phyloP scores from a whole-genome alignment of 2,888 invertebrate species.

The Cancer borealis region DNA sequence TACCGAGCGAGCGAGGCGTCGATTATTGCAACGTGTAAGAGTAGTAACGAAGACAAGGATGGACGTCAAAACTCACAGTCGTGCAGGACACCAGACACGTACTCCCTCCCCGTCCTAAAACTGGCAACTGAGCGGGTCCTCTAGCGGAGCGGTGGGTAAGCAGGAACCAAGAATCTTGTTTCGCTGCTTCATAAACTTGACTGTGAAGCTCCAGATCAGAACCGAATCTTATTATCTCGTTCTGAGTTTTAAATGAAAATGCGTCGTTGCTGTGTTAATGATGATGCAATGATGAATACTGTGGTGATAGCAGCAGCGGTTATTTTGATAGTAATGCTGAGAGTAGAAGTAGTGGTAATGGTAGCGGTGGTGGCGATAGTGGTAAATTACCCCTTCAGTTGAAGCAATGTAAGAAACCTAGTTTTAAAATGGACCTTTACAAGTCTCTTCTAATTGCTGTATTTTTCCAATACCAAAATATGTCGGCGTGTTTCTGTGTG shows the following conservation, averaged over 20 bases:
- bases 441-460: neutral
- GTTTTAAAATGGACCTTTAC: neutral
- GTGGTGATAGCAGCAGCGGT: neutral
- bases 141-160: too few relatives aligned
- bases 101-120: too few relatives aligned
- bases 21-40: too few relatives aligned
- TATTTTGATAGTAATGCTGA: neutral
- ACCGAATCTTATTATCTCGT: neutral
- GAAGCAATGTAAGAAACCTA: neutral
- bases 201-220: neutral
- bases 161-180: neutral
- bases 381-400: neutral
- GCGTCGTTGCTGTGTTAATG: too few relatives aligned
- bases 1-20: too few relatives aligned
- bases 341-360: too few relatives aligned
- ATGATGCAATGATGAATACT: neutral
- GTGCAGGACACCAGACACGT: too few relatives aligned
- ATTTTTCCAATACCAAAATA: neutral
- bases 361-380: too few relatives aligned
- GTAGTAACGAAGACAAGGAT: too few relatives aligned
- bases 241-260: neutral
- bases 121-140: too few relatives aligned
- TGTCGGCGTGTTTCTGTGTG: neutral
- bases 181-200: conserved; percentile 1
- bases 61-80: too few relatives aligned